Conservation (phyloP, 2,797 vertebrate genomes). For the Chiroxiphia lanceolata region DNA sequence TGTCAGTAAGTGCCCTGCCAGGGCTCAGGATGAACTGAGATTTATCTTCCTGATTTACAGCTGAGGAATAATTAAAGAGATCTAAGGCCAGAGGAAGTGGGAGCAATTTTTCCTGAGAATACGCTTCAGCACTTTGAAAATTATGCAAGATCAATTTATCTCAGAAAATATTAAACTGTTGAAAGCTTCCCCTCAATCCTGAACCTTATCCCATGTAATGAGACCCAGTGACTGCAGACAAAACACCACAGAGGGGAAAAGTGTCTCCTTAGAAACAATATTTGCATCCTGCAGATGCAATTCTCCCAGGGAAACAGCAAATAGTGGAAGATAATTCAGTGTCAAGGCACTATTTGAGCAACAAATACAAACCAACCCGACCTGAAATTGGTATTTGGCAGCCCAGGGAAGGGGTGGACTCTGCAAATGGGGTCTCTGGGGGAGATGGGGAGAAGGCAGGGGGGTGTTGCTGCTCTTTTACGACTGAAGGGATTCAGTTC, state of each 20-base stretch:
- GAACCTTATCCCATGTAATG: not conserved
- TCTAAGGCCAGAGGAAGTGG: not conserved
- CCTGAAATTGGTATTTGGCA: not conserved
- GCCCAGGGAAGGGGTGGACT: not conserved
- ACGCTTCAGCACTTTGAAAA: not conserved
- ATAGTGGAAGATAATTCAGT: not conserved
- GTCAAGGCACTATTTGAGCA: not conserved
- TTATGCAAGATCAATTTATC: not conserved
- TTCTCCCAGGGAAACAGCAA: not conserved
- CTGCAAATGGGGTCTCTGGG: not conserved
- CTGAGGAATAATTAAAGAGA: not conserved
- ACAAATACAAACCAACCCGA: not conserved
- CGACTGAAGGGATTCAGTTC: not conserved
- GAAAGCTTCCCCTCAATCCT: not conserved
- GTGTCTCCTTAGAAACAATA: not conserved
- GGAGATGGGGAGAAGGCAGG: not conserved
- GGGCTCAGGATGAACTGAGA: not conserved
- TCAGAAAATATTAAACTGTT: not conserved
- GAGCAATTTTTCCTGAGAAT: not conserved
- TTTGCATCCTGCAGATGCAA: not conserved
- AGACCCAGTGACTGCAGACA: not conserved
- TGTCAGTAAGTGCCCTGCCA: not conserved
- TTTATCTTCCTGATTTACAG: not conserved
- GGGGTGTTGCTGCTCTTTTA: not conserved
- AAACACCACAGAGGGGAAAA: not conserved